phyloP scores from a whole-genome alignment of 2,113 vertebrate species.

The Beaufortia kweichowensis region DNA sequence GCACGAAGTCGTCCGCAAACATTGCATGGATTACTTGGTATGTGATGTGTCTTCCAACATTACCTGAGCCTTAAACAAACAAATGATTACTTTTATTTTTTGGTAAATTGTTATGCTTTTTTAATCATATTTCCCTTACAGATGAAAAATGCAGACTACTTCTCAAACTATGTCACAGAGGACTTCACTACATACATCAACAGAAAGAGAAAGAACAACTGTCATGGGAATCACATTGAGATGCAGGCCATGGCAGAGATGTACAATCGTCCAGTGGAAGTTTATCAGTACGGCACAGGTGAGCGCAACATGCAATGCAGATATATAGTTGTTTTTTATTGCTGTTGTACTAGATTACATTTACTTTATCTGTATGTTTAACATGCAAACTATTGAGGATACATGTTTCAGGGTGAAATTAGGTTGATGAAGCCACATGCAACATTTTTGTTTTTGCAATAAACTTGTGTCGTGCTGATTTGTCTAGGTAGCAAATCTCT shows the following conservation, averaged over 20 bases:
- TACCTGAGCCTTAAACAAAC: neutral
- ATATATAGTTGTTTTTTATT: too few relatives aligned
- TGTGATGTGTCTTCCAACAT: slow-evolving; percentile 56
- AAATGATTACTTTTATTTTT: too few relatives aligned
- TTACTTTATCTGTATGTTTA: too few relatives aligned
- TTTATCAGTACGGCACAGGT: slow-evolving; percentile 93
- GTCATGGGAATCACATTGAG: slow-evolving; percentile 96
- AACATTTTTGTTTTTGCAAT: too few relatives aligned
- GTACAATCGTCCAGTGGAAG: slow-evolving; percentile 94
- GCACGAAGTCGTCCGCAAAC: slow-evolving; percentile 91
- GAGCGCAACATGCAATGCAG: neutral
- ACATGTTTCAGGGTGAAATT: too few relatives aligned
- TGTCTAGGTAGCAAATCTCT: neutral
- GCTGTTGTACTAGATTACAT: too few relatives aligned
- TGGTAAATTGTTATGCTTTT: neutral
- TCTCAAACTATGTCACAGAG: slow-evolving; percentile 95
- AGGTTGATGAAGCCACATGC: too few relatives aligned
- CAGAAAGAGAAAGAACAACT: slow-evolving; percentile 94
- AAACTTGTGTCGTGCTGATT: neutral
- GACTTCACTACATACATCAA: slow-evolving; percentile 96
- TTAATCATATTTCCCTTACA: slow-evolving; percentile 56
- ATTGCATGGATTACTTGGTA: slow-evolving; percentile 94
- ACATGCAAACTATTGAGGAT: too few relatives aligned
- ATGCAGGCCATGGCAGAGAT: slow-evolving; percentile 98
- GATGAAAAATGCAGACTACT: slow-evolving; percentile 96